These are phyloP conservation scores for Hermodice carunculata DNA, from an alignment of 2,888 invertebrate genomes.

Conservation along the genomic window DNA sequence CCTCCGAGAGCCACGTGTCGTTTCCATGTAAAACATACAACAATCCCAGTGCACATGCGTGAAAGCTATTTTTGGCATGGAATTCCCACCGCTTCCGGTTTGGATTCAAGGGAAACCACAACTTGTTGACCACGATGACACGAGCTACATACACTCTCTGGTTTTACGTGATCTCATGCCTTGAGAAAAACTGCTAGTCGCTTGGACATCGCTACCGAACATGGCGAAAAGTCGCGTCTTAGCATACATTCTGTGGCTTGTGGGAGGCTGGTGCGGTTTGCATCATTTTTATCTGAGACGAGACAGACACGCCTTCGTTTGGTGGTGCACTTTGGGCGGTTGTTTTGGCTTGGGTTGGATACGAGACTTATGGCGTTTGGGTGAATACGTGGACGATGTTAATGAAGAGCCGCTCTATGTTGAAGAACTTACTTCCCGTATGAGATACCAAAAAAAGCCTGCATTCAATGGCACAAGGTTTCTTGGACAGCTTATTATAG, in stretches of 20 bases:
- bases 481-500: constrained; percentile 53
- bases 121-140: too few relatives aligned
- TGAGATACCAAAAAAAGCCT: constrained; percentile 68
- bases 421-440: constrained; percentile 74
- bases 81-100: too few relatives aligned
- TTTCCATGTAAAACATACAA: too few relatives aligned
- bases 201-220: too few relatives aligned
- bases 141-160: too few relatives aligned
- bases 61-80: too few relatives aligned
- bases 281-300: constrained; percentile 93
- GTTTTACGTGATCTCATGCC: too few relatives aligned
- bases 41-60: too few relatives aligned
- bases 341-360: constrained; percentile 89
- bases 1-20: too few relatives aligned
- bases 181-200: too few relatives aligned
- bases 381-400: constrained; percentile 83
- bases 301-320: constrained; percentile 90
- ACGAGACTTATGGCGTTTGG: constrained; percentile 86
- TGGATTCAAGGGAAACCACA: too few relatives aligned
- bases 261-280: constrained; percentile 88
- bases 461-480: constrained; percentile 40
- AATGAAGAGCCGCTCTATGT: constrained; percentile 66
- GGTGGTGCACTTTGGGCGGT: constrained; percentile 87
- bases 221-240: constrained; percentile 71
- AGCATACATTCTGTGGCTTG: constrained; percentile 88